Conservation (phyloP, 1,140 invertebrate genomes). For the Cydia splendana region DNA sequence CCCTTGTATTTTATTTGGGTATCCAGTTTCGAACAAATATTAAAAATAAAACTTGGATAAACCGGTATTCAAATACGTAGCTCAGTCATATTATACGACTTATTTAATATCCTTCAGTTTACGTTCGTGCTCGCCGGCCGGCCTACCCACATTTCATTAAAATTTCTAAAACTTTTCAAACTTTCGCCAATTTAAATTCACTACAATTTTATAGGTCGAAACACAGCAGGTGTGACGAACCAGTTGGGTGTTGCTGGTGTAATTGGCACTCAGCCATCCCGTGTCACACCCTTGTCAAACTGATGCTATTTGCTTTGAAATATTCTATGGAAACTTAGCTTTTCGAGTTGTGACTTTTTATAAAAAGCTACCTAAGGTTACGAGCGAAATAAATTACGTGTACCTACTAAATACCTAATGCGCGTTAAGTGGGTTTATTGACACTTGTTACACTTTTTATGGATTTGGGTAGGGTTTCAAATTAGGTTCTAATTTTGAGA, state of each 20-base stretch:
- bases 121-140: neutral
- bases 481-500: neutral
- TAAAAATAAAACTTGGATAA: neutral
- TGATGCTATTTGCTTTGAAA: slow-evolving; percentile 37
- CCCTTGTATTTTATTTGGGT: neutral
- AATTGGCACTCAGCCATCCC: slow-evolving; percentile 30
- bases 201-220: slow-evolving; percentile 27
- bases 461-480: neutral
- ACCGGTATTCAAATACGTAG: neutral
- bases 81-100: neutral
- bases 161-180: slow-evolving; percentile 17
- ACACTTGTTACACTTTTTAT: neutral
- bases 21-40: neutral
- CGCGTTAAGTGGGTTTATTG: slow-evolving; percentile 11
- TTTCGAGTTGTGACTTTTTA: slow-evolving; percentile 14
- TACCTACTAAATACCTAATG: too few relatives aligned
- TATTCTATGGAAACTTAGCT: slow-evolving; percentile 33
- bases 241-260: neutral
- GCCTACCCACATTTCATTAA: slow-evolving; percentile 10
- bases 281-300: slow-evolving; percentile 45
- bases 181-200: slow-evolving; percentile 23
- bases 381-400: slow-evolving; percentile 16
- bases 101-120: slow-evolving; percentile 12
- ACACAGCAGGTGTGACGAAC: slow-evolving; percentile 22
- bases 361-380: slow-evolving; percentile 6